These are phyloP conservation scores for Sapayoa aenigma DNA, from an alignment of 2,113 vertebrate species.

Conservation along the genomic window DNA sequence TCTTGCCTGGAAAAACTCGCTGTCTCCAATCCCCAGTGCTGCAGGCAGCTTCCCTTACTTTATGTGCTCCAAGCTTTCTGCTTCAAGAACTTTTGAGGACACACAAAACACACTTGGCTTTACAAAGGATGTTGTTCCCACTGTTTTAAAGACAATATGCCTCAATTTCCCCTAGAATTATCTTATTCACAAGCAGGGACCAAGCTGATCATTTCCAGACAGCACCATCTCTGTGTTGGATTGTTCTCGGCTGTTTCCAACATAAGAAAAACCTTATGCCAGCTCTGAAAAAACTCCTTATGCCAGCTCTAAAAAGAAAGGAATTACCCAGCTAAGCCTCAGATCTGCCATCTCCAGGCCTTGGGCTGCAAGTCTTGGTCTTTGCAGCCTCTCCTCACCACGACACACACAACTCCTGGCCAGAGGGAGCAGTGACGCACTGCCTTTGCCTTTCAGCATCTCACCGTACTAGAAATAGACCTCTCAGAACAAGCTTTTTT, in stretches of 20 bases:
- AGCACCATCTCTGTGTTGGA: accelerated
- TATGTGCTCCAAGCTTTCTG: not conserved
- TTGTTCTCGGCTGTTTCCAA: not conserved
- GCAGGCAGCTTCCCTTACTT: not conserved
- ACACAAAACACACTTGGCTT: not conserved
- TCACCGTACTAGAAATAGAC: not conserved
- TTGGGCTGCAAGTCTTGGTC: not conserved
- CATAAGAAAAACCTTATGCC: not conserved
- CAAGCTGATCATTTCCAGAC: accelerated
- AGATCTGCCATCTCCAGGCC: constrained; percentile 33
- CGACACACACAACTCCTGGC: accelerated
- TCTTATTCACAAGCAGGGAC: not conserved
- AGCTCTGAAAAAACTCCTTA: not conserved
- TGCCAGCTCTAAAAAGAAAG: not conserved
- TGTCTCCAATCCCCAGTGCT: not conserved
- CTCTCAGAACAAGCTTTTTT: not conserved
- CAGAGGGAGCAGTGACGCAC: not conserved
- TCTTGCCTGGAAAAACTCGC: not conserved
- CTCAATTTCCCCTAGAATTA: not conserved
- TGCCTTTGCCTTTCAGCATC: not conserved
- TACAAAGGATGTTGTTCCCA: not conserved
- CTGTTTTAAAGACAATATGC: not conserved
- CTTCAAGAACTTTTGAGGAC: not conserved
- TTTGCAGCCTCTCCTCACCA: not conserved
- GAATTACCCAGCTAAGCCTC: not conserved